A percentile compares a stretch with the other conserved stretches of the same genome.
These are phyloP conservation scores for Chamaea fasciata DNA, from an alignment of 2,113 vertebrate genomes.

Conservation along the genomic window DNA sequence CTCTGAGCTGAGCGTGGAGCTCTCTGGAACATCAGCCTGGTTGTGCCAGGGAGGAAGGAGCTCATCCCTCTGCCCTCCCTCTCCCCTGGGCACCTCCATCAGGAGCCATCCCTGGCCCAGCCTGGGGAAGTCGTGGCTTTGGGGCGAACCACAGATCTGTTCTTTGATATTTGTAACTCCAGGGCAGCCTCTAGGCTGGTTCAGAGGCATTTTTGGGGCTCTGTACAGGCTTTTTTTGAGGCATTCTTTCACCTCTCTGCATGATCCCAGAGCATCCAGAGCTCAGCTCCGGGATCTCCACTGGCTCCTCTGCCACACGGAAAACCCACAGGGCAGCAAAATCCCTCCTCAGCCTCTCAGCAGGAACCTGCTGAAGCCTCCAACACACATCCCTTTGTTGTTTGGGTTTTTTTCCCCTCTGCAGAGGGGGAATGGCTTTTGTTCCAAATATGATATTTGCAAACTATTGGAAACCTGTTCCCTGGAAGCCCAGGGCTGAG, in stretches of 20 bases:
- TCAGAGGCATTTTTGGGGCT: neutral
- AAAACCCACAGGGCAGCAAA: neutral
- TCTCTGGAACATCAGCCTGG: neutral
- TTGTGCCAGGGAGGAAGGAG: neutral
- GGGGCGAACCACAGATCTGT: neutral
- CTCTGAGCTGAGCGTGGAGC: neutral
- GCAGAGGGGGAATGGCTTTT: neutral
- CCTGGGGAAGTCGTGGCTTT: neutral
- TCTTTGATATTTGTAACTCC: neutral
- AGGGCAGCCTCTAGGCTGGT: neutral
- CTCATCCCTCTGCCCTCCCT: neutral
- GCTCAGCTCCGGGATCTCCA: accelerated
- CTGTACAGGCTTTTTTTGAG: neutral
- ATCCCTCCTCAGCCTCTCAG: accelerated
- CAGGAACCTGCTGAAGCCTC: neutral
- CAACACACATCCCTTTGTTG: accelerated
- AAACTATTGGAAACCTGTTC: neutral
- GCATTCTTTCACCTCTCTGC: neutral
- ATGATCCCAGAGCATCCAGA: neutral
- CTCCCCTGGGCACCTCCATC: neutral
- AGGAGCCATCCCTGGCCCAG: neutral
- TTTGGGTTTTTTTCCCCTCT: neutral
- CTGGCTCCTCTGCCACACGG: neutral
- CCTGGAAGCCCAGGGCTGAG: neutral
- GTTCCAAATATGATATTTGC: neutral